Percentiles rank a stretch among this genome's conserved stretches.
These are phyloP conservation scores for Lophotriccus pileatus DNA, from an alignment of 2,797 vertebrate species.

Conservation along the genomic window DNA sequence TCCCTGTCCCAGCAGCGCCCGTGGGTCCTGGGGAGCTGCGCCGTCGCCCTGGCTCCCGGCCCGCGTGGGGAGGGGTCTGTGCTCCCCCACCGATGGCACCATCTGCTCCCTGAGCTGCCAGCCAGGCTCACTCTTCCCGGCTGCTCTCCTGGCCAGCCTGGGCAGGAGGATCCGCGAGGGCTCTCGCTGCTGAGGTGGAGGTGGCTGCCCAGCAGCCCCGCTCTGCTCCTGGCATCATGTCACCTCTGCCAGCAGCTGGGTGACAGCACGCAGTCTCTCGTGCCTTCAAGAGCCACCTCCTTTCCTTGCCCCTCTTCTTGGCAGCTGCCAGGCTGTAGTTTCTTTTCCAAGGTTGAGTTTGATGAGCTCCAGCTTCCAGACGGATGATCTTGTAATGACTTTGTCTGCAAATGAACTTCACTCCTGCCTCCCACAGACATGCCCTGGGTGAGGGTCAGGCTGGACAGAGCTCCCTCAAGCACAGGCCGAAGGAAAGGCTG, in stretches of 20 bases:
- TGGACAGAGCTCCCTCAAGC: neutral
- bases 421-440: fast-evolving
- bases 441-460: neutral
- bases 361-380: neutral
- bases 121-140: neutral
- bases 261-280: fast-evolving
- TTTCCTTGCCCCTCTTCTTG: neutral
- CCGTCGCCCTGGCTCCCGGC: neutral
- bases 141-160: neutral
- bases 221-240: fast-evolving
- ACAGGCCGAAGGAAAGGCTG: neutral
- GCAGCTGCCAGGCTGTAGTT: neutral
- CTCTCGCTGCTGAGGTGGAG: neutral
- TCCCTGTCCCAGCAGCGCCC: neutral
- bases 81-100: neutral
- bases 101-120: conserved; percentile 5
- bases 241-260: neutral
- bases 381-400: neutral
- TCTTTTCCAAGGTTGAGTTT: neutral
- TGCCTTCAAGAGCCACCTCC: neutral
- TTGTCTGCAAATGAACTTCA: neutral
- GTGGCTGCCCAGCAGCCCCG: neutral
- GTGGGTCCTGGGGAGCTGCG: neutral
- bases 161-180: neutral
- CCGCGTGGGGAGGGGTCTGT: fast-evolving